These are phyloP conservation scores for Boloria euphrosyne DNA, from an alignment of 2,888 invertebrate species.

Conservation along the genomic window DNA sequence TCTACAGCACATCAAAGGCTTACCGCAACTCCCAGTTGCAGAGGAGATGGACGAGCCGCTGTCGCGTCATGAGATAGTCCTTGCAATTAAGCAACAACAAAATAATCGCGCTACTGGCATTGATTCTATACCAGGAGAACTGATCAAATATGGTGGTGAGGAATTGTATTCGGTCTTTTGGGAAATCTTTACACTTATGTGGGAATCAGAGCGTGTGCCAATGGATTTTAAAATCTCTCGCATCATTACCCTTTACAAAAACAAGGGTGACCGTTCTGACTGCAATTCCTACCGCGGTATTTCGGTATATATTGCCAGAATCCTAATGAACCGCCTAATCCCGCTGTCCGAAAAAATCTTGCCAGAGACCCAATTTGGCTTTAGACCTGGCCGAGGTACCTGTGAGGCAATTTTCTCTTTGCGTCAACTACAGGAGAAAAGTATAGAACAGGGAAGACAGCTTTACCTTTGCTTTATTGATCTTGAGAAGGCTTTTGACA, in stretches of 20 bases:
- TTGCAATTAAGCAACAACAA: slow-evolving; percentile 28
- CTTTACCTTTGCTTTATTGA: slow-evolving; percentile 30
- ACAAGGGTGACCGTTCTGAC: background rate
- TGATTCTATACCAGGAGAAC: slow-evolving; percentile 33
- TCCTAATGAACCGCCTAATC: background rate
- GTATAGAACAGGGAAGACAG: slow-evolving; percentile 23
- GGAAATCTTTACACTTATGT: slow-evolving; percentile 31
- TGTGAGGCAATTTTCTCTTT: slow-evolving; percentile 21
- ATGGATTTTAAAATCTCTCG: background rate
- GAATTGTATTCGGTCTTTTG: slow-evolving; percentile 21
- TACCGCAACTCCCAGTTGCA: slow-evolving; percentile 11
- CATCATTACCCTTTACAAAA: too few species aligned
- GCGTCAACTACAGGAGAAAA: slow-evolving; percentile 21
- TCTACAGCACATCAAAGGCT: slow-evolving; percentile 17
- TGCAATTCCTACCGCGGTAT: slow-evolving; percentile 5
- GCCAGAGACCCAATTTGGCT: slow-evolving; percentile 1
- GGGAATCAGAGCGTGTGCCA: slow-evolving; percentile 32
- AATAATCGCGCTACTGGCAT: slow-evolving; percentile 34
- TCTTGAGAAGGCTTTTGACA: slow-evolving; percentile 22
- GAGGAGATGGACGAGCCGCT: slow-evolving; percentile 22
- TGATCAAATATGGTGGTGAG: slow-evolving; percentile 36
- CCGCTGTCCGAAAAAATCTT: background rate
- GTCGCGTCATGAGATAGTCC: slow-evolving; percentile 27
- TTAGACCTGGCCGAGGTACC: slow-evolving; percentile 1
- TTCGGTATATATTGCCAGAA: background rate